Evolutionary conservation across 2,113 vertebrate genomes (phyloP), one percentile per base, ranked within the genome.

Genomic region (Chelonoidis abingdonii): DNA sequence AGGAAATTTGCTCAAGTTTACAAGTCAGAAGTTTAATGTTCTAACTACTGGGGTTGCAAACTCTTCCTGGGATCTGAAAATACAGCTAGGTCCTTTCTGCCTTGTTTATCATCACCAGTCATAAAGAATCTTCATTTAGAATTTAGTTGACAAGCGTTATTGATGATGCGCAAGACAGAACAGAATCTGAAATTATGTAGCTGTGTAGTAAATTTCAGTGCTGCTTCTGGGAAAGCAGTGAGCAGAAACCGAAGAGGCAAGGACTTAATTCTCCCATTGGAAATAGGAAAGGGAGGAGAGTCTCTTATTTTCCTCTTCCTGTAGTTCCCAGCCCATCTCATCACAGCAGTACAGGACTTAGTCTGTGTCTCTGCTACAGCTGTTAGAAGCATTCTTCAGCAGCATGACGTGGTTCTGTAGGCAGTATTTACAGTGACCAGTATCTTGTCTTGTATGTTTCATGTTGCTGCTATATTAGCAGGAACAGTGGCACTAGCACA

Each of bases 61-160:
- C 31, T 95, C n/a, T 31, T 83, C 35, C 41, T n/a, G 53, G 82
- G 19, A 1, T n/a, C 47, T 86, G 69, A 59, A 80, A 52, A 35
- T 10, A 65, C 81, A 76, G 85, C 52, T 21, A 41, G 44, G 41
- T 31, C 35, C 65, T 56, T 79, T 80, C 59, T 9, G 16, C 4
- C 21, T 75, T 69, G 25, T 3, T 80, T 24, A 0, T 56, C 78
- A 1, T 1, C 12, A 1, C 59, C 0, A 0, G 10, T 52, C 31
- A 5, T 0, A 1, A 41, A 83, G 69, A 14, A 19, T 10, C 4
- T 0, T 54, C 1, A 0, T 24, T n/a, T 35, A 35, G 72, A 81
- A 78, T 0, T 0, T 52, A 38, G 13, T 41, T 47, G 75, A 3
- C n/a, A 44, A 69, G 72, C 0, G 0, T 65, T 82, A n/a, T 17